Evolutionary conservation across 2,113 vertebrate species (phyloP).

Genomic region (Psilopsiagon aymara): DNA sequence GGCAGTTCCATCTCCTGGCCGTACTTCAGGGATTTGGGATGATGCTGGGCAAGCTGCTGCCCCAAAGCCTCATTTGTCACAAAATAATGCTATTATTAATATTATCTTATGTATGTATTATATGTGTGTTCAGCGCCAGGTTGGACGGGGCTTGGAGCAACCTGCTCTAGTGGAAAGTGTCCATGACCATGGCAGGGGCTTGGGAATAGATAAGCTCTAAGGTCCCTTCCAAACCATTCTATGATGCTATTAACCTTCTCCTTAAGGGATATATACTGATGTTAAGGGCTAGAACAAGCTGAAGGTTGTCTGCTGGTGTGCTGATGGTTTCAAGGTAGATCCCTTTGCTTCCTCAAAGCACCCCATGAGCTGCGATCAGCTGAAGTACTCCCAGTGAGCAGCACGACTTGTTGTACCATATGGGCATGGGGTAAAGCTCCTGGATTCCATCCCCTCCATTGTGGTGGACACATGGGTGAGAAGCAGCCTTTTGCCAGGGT

Average conservation of each 20-base stretch:
- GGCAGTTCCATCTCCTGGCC: background rate
- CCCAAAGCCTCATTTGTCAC: background rate
- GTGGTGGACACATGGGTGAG: fast-evolving
- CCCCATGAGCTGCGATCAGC: fast-evolving
- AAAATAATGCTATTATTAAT: background rate
- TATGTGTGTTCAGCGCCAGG: background rate
- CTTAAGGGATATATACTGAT: background rate
- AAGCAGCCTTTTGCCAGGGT: background rate
- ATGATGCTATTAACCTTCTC: background rate
- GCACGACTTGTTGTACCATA: fast-evolving
- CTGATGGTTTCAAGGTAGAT: background rate
- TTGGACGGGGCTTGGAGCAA: background rate
- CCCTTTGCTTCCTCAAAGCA: background rate
- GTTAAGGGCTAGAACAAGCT: background rate
- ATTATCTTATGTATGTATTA: background rate
- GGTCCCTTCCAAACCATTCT: background rate
- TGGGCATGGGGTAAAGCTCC: background rate
- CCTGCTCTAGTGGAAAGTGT: background rate
- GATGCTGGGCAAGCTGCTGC: fast-evolving
- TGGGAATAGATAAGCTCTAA: background rate
- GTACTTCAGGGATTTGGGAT: background rate
- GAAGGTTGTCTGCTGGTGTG: background rate
- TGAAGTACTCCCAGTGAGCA: fast-evolving
- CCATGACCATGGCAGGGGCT: background rate
- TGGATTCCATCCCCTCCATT: background rate